These are phyloP conservation scores for Lutraria lutraria DNA, from an alignment of 2,888 invertebrate genomes.

Conservation along the genomic window DNA sequence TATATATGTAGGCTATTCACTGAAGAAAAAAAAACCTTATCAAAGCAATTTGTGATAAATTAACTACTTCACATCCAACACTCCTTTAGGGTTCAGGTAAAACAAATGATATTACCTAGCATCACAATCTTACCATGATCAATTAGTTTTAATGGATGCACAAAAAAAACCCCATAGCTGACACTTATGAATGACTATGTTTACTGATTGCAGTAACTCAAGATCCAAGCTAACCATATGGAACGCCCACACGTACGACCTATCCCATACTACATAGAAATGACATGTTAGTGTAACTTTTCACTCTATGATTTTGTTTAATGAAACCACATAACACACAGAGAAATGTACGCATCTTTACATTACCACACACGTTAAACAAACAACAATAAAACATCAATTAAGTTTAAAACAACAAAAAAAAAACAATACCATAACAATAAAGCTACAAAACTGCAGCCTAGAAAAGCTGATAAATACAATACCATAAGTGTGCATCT, in stretches of 20 bases:
- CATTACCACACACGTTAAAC: neutral
- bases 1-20: neutral
- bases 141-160: neutral
- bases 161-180: neutral
- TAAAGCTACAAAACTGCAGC: neutral
- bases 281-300: neutral
- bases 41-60: neutral
- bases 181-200: neutral
- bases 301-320: constrained; percentile 4
- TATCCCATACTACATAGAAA: neutral
- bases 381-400: constrained; percentile 5
- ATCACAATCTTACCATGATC: neutral
- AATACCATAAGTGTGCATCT: neutral
- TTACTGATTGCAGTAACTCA: neutral
- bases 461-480: neutral
- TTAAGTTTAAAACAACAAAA: neutral
- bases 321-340: constrained; percentile 1
- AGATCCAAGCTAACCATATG: neutral
- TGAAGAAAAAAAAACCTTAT: neutral
- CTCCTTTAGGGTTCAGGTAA: neutral
- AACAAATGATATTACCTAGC: neutral
- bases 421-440: neutral
- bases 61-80: neutral
- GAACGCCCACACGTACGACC: neutral
- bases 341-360: neutral